A percentile compares a stretch with the other conserved stretches of the same genome.
These are phyloP conservation scores for Ia io DNA, from an alignment of 2,113 vertebrate species.

Conservation along the genomic window DNA sequence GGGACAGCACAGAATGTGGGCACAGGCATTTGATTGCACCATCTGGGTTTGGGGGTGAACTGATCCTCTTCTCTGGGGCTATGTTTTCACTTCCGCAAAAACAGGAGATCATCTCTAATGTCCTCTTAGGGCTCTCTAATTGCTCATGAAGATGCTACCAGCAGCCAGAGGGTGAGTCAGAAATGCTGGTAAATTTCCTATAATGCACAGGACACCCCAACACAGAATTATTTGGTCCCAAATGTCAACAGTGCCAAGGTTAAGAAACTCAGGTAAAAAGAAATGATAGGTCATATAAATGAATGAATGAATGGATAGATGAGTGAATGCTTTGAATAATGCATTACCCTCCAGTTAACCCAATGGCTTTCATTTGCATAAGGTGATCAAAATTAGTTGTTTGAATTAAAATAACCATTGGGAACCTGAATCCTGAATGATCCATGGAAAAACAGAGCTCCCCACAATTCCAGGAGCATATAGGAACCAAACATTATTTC, in stretches of 20 bases:
- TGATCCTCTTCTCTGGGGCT: background rate
- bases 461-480: background rate
- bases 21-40: no score
- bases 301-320: background rate
- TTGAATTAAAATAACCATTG: background rate
- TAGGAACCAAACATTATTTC: background rate
- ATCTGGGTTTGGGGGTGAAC: no score
- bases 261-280: background rate
- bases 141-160: background rate
- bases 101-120: background rate
- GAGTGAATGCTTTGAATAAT: background rate
- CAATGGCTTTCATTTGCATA: background rate
- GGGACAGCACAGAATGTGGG: background rate
- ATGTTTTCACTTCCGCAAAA: background rate
- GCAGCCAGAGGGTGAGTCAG: background rate
- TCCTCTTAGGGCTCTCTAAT: background rate
- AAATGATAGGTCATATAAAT: background rate
- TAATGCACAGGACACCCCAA: accelerated
- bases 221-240: background rate
- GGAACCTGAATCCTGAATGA: background rate
- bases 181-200: background rate
- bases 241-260: background rate
- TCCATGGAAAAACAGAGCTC: background rate
- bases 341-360: background rate
- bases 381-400: background rate